Base-by-base conservation (phyloP, 2,797 vertebrate genomes). In the Acipenser ruthenus region DNA sequence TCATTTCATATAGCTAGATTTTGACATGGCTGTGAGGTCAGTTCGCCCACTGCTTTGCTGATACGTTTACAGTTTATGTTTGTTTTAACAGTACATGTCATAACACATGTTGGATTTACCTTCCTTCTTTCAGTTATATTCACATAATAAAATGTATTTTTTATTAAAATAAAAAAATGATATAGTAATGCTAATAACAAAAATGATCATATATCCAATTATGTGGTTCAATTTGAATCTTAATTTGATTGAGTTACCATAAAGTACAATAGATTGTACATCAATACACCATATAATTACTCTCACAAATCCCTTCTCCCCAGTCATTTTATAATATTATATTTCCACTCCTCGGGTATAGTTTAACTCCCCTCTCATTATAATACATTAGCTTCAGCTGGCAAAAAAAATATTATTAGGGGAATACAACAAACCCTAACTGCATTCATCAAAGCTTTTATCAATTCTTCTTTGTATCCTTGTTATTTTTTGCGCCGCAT, bases 371-470 rank as follows among this genome's bases (percentile, higher is more conserved):
- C 53, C 23, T 49, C 53, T 63, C 12, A 65, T 65, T 58, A 58
- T 58, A 53, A 47, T 37, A 47, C 23, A 65, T 53, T 37, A 65
- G 63, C 55, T 53, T 65, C 63, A 65, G 50, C 50, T 58, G 12
- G 55, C 10, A 58, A 58, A 58, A 11, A 37, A 37, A 11, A n/a
- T 8, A 23, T 37, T 18, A 51, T 65, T 65, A 3, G 12, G 63
- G 50, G 50, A 55, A 37, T 65, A 37, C 50, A 12, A 23, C 15
- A 52, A 15, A 15, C 63, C 63, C 18, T 58, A 13, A 18, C 50
- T 23, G 18, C n/a, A 65, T 52, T 65, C 10, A 65, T 65, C 63
- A 65, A 65, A 53, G 63, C 50, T 55, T 37, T 48, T 15, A 6
- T 56, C 56, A 55, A 65, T 65, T 37, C 3, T 37, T 37, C 5